Base-by-base conservation (phyloP, 2,797 vertebrate genomes). In the Benthosema pterotum region DNA sequence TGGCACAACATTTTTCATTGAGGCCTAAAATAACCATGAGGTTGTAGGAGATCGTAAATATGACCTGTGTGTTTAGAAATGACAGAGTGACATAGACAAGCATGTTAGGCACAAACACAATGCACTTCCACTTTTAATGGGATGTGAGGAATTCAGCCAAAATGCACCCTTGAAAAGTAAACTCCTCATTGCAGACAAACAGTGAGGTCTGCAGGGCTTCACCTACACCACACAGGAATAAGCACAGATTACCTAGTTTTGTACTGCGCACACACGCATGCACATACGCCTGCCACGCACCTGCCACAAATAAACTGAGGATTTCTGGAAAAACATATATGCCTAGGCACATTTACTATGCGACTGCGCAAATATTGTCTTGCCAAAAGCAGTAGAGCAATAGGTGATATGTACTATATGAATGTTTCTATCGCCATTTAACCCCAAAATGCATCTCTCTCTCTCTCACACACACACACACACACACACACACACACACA, bases 61-160 rank as follows among this genome's bases (percentile, higher is more conserved):
- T 25, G 75, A 82, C 67, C 67, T 64, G 63, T 60, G 63, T 60
- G 69, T 77, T 70, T 72, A 77, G 75, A 69, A 80, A 82, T 83
- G 71, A 67, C 16, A 47, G 72, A 80, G 67, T 66, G 72, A 78
- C 12, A 6, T 67, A 83, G 65, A 79, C 75, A 80, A 76, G 84
- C 78, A 84, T 61, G 77, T 74, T n/a, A 25, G 3, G 22, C 22
- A 25, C 22, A 25, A 25, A 5, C 22, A 25, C 22, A 25, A 25
- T 25, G 22, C 88, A n/a, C 90, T 90, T 91, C 87, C 89, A 89
- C 80, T 85, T 86, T 90, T 91, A 91, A 91, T 89, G 89, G 88
- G 80, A 87, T 86, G 75, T 55, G 55, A 87, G 87, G 87, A 87
- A 82, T 78, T 72, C 72, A 59, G 69, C 78, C 71, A 11, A 57